Evolutionary conservation across 2,888 invertebrate genomes (phyloP).

Genomic region (Neria commutata): DNA sequence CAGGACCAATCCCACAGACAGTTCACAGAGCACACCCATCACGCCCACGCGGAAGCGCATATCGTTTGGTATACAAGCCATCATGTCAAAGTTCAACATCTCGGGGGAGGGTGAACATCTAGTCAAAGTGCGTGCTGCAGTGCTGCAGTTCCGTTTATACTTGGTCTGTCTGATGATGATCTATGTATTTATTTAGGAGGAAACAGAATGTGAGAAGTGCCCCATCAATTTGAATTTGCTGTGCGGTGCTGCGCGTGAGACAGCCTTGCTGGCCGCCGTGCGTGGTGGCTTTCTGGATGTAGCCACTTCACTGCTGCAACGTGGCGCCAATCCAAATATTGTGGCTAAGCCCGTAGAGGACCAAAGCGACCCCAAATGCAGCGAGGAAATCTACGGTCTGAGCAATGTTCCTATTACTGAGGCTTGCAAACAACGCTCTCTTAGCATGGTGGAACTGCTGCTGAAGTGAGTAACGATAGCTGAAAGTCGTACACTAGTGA

Average conservation of each 20-base stretch:
- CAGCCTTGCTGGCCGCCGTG: slow-evolving; percentile 82
- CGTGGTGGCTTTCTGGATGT: slow-evolving; percentile 77
- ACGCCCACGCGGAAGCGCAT: slow-evolving; percentile 71
- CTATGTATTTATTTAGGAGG: slow-evolving; percentile 26
- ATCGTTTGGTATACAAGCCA: slow-evolving; percentile 86
- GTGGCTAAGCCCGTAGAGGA: slow-evolving; percentile 63
- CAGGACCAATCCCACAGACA: slow-evolving; percentile 52
- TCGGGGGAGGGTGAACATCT: slow-evolving; percentile 64
- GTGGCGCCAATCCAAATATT: slow-evolving; percentile 84
- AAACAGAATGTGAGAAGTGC: slow-evolving; percentile 62
- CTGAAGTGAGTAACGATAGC: slow-evolving; percentile 47
- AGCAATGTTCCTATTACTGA: slow-evolving; percentile 60
- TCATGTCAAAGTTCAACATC: slow-evolving; percentile 82
- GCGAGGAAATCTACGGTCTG: slow-evolving; percentile 61
- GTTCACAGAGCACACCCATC: slow-evolving; percentile 55
- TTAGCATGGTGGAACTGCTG: slow-evolving; percentile 58
- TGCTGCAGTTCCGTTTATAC: slow-evolving; percentile 2
- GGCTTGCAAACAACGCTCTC: slow-evolving; percentile 59
- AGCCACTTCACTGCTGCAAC: slow-evolving; percentile 71
- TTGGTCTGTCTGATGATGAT: background rate
- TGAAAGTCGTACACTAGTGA: background rate
- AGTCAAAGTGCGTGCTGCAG: slow-evolving; percentile 56
- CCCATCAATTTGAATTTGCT: slow-evolving; percentile 77
- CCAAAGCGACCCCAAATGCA: slow-evolving; percentile 60
- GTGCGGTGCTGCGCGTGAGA: slow-evolving; percentile 79